These are phyloP conservation scores for Drosophila meridiana DNA, from an alignment of 2,888 invertebrate genomes.

Conservation along the genomic window DNA sequence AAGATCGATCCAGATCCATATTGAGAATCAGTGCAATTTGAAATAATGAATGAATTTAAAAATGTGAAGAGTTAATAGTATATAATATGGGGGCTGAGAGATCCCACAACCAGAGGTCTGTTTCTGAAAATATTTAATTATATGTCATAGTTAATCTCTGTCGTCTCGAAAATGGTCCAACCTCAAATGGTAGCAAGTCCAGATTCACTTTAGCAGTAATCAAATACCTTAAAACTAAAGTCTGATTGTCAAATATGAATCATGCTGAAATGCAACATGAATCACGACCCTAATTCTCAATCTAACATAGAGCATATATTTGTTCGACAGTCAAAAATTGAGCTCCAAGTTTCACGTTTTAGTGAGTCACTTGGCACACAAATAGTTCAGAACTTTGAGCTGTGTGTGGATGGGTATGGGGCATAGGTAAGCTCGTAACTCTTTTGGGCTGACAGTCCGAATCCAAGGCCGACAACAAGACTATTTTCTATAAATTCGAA, in stretches of 20 bases:
- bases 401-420: slow-evolving; percentile 1
- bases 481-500: slow-evolving; percentile 15
- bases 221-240: background rate
- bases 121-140: too few species aligned
- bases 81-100: background rate
- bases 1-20: background rate
- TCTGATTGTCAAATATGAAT: slow-evolving; percentile 13
- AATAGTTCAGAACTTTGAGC: slow-evolving; percentile 21
- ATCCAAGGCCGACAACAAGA: slow-evolving; percentile 48
- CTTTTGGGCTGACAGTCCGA: slow-evolving; percentile 47
- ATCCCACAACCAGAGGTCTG: background rate
- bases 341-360: slow-evolving; percentile 6
- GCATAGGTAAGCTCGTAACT: slow-evolving; percentile 43
- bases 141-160: background rate
- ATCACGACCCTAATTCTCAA: slow-evolving; percentile 26
- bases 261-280: slow-evolving; percentile 12
- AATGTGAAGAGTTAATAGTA: background rate
- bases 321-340: background rate
- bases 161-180: background rate
- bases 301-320: slow-evolving; percentile 2
- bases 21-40: too few species aligned
- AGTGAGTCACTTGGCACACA: slow-evolving; percentile 24
- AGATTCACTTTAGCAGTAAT: background rate
- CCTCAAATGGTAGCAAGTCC: background rate
- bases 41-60: too few species aligned